A percentile compares a stretch with the other conserved stretches of the same genome.
phyloP scores from a whole-genome alignment of 2,888 invertebrate genomes.

The Timandra comae region DNA sequence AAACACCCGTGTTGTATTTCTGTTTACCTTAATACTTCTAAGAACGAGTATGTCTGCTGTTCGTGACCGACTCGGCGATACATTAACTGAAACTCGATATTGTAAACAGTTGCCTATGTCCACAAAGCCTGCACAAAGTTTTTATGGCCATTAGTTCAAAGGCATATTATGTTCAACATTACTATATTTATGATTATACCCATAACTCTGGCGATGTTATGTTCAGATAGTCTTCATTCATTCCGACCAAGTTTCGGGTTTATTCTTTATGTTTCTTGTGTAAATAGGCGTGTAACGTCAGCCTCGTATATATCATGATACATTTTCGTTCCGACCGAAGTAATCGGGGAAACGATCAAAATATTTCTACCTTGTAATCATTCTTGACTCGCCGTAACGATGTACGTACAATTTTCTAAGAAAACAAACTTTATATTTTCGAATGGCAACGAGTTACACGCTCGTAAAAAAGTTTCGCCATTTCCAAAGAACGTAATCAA shows the following conservation, averaged over 20 bases:
- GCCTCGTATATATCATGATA: too few relatives aligned
- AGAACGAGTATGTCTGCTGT: constrained; percentile 27
- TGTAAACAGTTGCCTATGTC: constrained; percentile 29
- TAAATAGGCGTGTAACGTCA: too few relatives aligned
- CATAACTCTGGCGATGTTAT: background rate
- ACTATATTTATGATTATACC: background rate
- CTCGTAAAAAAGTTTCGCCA: constrained; percentile 17
- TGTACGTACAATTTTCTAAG: constrained; percentile 6
- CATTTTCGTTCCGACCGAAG: background rate
- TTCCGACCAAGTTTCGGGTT: too few relatives aligned
- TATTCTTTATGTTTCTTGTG: too few relatives aligned
- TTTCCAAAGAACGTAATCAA: constrained; percentile 16
- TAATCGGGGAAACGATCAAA: too few relatives aligned
- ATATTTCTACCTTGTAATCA: constrained; percentile 5
- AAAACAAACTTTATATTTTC: constrained; percentile 17
- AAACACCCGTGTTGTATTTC: constrained; percentile 21
- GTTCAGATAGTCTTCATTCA: too few relatives aligned
- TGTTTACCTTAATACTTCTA: constrained; percentile 33
- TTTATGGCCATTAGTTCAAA: constrained; percentile 2
- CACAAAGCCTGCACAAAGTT: constrained; percentile 7
- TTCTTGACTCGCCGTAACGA: constrained; percentile 8
- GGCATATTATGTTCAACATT: constrained; percentile 4
- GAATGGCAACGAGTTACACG: constrained; percentile 13
- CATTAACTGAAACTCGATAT: constrained; percentile 35
- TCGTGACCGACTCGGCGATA: constrained; percentile 26